Percentiles rank a stretch among this genome's conserved stretches.
These are phyloP conservation scores for Globia sparganii DNA, from an alignment of 2,888 invertebrate species.

Conservation along the genomic window DNA sequence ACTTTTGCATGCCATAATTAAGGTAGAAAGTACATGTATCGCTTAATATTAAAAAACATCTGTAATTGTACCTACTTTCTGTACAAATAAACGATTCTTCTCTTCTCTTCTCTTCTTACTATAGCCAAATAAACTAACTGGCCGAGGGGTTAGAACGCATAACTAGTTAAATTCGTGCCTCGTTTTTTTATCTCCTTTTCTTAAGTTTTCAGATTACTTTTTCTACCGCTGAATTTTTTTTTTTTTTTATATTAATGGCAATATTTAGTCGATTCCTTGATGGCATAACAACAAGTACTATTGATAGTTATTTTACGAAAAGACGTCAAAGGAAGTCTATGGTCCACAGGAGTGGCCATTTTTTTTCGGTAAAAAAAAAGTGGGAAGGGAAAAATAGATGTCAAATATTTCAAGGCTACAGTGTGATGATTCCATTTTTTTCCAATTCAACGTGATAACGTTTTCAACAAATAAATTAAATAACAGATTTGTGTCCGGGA, in stretches of 20 bases:
- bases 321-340: slow-evolving; percentile 71
- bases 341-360: slow-evolving; percentile 77
- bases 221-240: neutral
- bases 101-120: no score
- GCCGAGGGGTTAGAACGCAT: neutral
- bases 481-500: slow-evolving; percentile 67
- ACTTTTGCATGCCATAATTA: no score
- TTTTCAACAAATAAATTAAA: slow-evolving; percentile 82
- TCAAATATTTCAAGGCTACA: slow-evolving; percentile 90
- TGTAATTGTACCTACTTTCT: no score
- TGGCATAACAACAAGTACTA: slow-evolving; percentile 1
- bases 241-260: neutral
- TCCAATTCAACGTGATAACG: slow-evolving; percentile 86
- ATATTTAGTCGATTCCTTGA: slow-evolving; percentile 62
- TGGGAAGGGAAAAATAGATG: slow-evolving; percentile 88
- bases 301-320: slow-evolving; percentile 43
- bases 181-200: neutral
- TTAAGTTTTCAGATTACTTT: neutral
- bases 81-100: no score
- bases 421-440: slow-evolving; percentile 89
- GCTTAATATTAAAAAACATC: no score
- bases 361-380: slow-evolving; percentile 77
- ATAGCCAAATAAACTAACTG: neutral
- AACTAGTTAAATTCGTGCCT: neutral
- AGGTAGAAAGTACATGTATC: no score